A percentile compares a stretch with the other conserved stretches of the same genome.
These are phyloP conservation scores for Mionectes macconnelli DNA, from an alignment of 2,113 vertebrate species.

Conservation along the genomic window DNA sequence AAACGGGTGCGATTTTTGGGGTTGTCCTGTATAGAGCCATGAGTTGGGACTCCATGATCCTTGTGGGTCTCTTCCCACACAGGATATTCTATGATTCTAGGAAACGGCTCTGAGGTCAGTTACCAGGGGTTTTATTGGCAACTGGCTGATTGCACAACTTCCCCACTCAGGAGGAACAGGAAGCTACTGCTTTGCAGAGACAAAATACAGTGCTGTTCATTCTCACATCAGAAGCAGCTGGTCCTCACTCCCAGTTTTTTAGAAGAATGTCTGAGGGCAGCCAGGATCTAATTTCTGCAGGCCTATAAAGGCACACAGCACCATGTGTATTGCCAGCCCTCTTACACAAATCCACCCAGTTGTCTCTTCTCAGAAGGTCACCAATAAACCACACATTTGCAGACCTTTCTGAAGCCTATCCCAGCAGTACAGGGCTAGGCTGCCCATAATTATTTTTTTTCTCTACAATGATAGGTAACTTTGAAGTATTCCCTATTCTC, in stretches of 20 bases:
- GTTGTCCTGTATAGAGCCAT: neutral
- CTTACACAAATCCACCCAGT: neutral
- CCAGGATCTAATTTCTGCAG: neutral
- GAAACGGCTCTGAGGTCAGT: neutral
- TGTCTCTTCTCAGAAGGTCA: neutral
- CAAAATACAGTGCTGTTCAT: neutral
- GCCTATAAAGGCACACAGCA: neutral
- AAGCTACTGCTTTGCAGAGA: neutral
- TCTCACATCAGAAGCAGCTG: neutral
- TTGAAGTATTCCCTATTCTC: neutral
- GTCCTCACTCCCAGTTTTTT: neutral
- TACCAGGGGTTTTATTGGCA: neutral
- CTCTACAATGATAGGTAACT: neutral
- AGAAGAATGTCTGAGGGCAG: neutral
- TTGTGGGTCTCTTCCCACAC: neutral
- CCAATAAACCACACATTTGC: neutral
- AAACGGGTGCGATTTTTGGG: fast-evolving
- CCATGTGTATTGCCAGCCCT: neutral
- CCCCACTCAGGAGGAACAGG: neutral
- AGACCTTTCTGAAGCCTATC: neutral
- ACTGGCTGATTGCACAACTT: neutral
- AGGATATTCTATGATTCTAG: neutral
- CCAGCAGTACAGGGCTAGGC: neutral
- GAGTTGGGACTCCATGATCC: neutral
- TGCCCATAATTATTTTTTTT: neutral